Base-by-base conservation (phyloP, 2,113 vertebrate species). In the Tauraco erythrolophus region DNA sequence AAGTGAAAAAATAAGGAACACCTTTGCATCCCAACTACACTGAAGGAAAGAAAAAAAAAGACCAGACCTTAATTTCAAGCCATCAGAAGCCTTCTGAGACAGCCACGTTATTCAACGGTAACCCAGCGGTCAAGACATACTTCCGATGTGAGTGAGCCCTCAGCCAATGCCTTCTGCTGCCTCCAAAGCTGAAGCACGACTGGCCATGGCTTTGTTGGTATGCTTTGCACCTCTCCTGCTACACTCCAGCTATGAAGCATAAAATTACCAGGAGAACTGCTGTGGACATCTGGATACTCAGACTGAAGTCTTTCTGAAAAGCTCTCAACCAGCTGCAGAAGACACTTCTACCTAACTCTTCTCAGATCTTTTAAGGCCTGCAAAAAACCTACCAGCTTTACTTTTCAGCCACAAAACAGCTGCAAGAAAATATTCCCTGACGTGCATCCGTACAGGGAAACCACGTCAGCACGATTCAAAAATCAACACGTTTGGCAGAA, bases 71-170 rank as follows among this genome's bases (percentile, higher is more conserved):
- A 21, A 57, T 68, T 24, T 39, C 10, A 56, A 71, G 46, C 19
- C 14, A 41, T 30, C 15, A 23, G 74, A 57, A 72, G 39, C 6
- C 61, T 69, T 41, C 61, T 15, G 62, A 86, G 62, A 60, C 50
- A 66, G 54, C 10, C 57, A 43, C 1, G 0, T 79, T 46, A 62
- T 3, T 33, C 31, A 57, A 1, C 0, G 0, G 25, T 15, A 72
- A 45, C 35, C n/a, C 28, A 64, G 58, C n/a, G 58, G 68, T 56
- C 12, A 82, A 71, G 46, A 46, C 16, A 14, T 19, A 51, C 33
- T 48, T 35, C 5, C 33, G 33, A 31, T 4, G 10, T 45, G 39
- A 56, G 35, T 0, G 19, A 89, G 61, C 45, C 23, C 37, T 77
- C 84, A 61, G 70, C 53, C 65, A 41, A 22, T n/a, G n/a, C n/a